Evolutionary conservation across 2,888 invertebrate species (phyloP), one percentile per base, ranked within the genome.

Genomic region (Ectropis crepuscularia): DNA sequence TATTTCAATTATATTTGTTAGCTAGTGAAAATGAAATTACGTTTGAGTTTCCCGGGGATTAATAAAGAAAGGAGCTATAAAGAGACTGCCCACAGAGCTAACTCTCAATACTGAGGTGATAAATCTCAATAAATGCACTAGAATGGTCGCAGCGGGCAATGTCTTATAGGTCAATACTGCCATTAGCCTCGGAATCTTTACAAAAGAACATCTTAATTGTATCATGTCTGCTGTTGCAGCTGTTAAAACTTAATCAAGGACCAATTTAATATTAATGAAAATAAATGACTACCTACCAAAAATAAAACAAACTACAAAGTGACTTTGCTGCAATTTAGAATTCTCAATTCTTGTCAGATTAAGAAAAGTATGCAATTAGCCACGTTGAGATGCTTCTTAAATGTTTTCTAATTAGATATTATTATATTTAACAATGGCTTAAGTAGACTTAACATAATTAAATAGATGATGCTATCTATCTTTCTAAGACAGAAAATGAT

Each of bases 111-210:
- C 72, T 57, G 65, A 43, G 62, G 74, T 79, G 69, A 85, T 84
- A 82, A 79, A 78, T 80, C 75, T 76, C 60, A 67, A 72, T 74
- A 77, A 83, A 80, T 82, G 81, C 76, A 76, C 72, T 74, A 77
- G 77, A 78, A 77, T 71, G 73, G 59, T 78, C 81, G 55, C 84
- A 82, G 79, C 78, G 74, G 82, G 83, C 63, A 61, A 68, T 72
- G 69, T 75, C 72, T 72, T 65, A 69, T 73, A 78, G 79, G 75
- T 81, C 75, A 78, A 80, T 76, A 78, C 72, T 68, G 74, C 74
- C 72, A 78, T 82, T 78, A 78, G 74, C 74, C 70, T 77, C 63
- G 48, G 72, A 78, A 77, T 75, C 71, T 60, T 68, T 65, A 70
- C 66, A 71, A 76, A 74, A 77, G 71, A 78, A 80, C 75, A 75